These are phyloP conservation scores for Sebastes umbrosus DNA, from an alignment of 2,797 vertebrate species.

Conservation along the genomic window DNA sequence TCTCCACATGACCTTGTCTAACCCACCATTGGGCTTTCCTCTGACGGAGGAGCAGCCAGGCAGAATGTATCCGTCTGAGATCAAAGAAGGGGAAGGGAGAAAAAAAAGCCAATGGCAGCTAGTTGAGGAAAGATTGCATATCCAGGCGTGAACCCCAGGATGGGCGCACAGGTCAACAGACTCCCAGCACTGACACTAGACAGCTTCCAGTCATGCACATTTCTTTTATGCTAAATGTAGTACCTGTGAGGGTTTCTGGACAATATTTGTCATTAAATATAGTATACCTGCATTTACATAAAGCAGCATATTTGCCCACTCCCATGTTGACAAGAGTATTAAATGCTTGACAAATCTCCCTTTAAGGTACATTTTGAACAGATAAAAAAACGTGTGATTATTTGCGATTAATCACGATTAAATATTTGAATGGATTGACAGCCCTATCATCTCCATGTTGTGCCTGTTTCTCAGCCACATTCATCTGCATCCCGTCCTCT, in stretches of 20 bases:
- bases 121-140: constrained; percentile 69
- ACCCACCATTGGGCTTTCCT: constrained; percentile 66
- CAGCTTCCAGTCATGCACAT: constrained; percentile 13
- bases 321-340: too few relatives aligned
- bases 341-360: too few relatives aligned
- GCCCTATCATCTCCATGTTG: background rate
- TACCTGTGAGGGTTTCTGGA: too few relatives aligned
- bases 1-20: constrained; percentile 64
- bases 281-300: too few relatives aligned
- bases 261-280: too few relatives aligned
- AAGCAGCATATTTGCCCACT: too few relatives aligned
- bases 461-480: background rate
- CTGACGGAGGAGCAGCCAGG: constrained; percentile 64
- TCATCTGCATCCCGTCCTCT: background rate
- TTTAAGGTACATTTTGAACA: too few relatives aligned
- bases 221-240: too few relatives aligned
- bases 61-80: constrained; percentile 80
- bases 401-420: too few relatives aligned
- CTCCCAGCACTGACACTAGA: constrained; percentile 40
- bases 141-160: constrained; percentile 69
- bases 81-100: constrained; percentile 58
- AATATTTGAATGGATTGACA: too few relatives aligned
- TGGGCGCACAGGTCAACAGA: constrained; percentile 61
- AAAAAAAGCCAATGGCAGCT: constrained; percentile 41
- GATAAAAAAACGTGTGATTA: too few relatives aligned